A percentile compares a stretch with the other conserved stretches of the same genome.
phyloP scores from a whole-genome alignment of 2,888 invertebrate species.

The Lydus trimaculatus region DNA sequence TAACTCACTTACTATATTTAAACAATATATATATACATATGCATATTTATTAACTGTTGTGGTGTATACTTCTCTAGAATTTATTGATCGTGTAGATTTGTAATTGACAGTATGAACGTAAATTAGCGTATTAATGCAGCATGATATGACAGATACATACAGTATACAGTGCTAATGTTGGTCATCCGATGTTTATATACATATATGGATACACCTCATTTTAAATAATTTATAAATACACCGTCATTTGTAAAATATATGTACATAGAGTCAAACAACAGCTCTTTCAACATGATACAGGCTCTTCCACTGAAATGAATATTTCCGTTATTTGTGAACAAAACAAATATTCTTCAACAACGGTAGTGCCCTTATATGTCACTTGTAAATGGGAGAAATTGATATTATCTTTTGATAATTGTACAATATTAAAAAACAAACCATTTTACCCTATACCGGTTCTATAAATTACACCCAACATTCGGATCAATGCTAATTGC shows the following conservation, averaged over 20 bases:
- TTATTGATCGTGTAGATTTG: constrained; percentile 10
- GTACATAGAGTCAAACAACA: background rate
- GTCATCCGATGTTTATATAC: constrained; percentile 2
- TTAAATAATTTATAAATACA: background rate
- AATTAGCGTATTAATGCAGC: constrained; percentile 8
- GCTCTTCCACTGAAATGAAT: no score
- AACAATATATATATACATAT: background rate
- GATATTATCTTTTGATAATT: no score
- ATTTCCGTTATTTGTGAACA: no score
- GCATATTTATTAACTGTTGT: background rate
- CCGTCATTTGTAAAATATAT: background rate
- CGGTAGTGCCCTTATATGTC: no score
- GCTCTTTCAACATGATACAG: no score
- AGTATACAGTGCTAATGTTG: background rate
- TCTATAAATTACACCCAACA: no score
- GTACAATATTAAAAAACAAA: no score
- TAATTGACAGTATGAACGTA: constrained; percentile 11
- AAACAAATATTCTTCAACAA: no score
- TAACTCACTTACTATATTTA: background rate
- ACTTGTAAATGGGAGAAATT: no score
- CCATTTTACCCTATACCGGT: no score
- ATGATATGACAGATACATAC: background rate
- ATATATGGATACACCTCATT: background rate
- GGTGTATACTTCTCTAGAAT: background rate
- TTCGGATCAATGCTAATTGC: no score